phyloP scores from a whole-genome alignment of 2,888 invertebrate genomes.

The Terebella lapidaria region DNA sequence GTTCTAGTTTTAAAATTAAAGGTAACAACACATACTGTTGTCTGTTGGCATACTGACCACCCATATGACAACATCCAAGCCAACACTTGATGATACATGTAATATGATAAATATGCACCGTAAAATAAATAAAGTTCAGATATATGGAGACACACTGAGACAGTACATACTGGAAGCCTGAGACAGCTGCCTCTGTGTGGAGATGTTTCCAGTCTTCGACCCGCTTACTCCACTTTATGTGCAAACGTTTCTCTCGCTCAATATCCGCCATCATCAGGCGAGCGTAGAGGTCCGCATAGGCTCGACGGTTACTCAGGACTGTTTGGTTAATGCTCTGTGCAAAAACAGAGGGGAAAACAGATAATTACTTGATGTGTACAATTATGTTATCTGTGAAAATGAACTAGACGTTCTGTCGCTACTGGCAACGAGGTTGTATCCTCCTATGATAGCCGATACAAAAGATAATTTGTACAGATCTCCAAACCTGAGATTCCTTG shows the following conservation, averaged over 20 bases:
- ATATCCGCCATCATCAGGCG: constrained; percentile 47
- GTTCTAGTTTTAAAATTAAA: too few relatives aligned
- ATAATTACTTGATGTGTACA: not conserved
- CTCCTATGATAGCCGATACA: too few relatives aligned
- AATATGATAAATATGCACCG: too few relatives aligned
- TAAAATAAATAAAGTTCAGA: too few relatives aligned
- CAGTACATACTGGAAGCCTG: not conserved
- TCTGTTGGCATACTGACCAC: too few relatives aligned
- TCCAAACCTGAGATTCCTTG: constrained; percentile 45
- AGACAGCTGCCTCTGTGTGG: constrained; percentile 29
- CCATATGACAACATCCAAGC: too few relatives aligned
- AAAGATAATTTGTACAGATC: too few relatives aligned
- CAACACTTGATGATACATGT: too few relatives aligned
- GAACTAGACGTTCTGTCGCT: too few relatives aligned
- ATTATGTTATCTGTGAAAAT: not conserved
- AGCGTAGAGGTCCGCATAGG: constrained; percentile 47
- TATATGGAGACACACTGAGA: too few relatives aligned
- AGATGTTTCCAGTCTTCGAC: constrained; percentile 45
- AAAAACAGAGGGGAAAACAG: not conserved
- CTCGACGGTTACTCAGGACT: constrained; percentile 45
- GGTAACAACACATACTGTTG: too few relatives aligned
- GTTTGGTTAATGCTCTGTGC: constrained; percentile 48
- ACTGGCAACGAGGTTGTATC: too few relatives aligned
- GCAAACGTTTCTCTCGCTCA: constrained; percentile 46
- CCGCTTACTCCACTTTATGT: constrained; percentile 37